Base-by-base conservation (phyloP, 2,888 invertebrate species). In the Nematopogon swammerdamellus region DNA sequence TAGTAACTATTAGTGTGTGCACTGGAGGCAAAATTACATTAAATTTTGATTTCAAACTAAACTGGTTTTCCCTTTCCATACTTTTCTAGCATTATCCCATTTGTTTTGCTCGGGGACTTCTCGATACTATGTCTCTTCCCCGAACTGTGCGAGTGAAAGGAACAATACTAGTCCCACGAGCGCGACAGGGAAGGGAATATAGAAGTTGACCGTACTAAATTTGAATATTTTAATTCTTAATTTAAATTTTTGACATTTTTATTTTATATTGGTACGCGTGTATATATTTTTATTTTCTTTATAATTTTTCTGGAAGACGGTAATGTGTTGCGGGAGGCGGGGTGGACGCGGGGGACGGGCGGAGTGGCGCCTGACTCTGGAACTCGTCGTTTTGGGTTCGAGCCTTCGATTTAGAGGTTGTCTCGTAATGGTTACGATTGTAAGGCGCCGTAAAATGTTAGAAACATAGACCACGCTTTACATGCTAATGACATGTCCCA, bases 181-280 rank as follows among this genome's bases (percentile, higher is more conserved):
- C 67, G 64, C 65, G 67, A 62, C 63, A 67, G 66, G 68, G 72
- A 70, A 67, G 63, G 68, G 68, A 65, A 8, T 3, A 14, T 14
- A 14, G 6, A 14, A 14, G 36, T 36, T 36, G 36, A 36, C 67
- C 72, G 76, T 72, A 79, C 77, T 79, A 79, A 79, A 79, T 79
- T 79, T 77, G 68, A 79, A 79, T 79, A 79, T 77, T 79, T 79
- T 77, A 79, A 77, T 77, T 77, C 77, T 79, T 77, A 79, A 77
- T 79, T 79, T 77, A 77, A 79, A 77, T 77, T 79, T 79, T 76
- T 79, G 77, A 77, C 79, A 76, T 79, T 79, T 79, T 79, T 79
- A 79, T 79, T 77, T 79, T 74, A 77, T 74, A 76, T 76, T 77
- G 68, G 76, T 76, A 75, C 75, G 76, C 74, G 72, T 76, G 75